phyloP scores from a whole-genome alignment of 2,888 invertebrate species.

The Belgica antarctica region DNA sequence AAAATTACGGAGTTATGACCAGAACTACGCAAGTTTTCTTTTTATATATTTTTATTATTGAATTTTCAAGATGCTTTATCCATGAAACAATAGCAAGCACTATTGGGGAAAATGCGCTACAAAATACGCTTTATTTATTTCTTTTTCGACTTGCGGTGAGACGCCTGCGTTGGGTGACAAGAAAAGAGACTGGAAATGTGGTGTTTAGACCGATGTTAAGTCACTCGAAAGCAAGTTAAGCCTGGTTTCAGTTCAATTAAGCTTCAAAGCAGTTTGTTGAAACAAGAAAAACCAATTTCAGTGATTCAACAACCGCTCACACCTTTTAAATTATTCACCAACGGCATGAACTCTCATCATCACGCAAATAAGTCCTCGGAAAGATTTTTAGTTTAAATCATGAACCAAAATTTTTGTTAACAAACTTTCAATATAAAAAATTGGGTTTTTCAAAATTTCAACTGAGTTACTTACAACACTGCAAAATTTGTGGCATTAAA shows the following conservation, averaged over 20 bases:
- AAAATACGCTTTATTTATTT: slow-evolving; percentile 44
- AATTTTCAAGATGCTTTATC: slow-evolving; percentile 22
- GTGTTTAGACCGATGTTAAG: background rate
- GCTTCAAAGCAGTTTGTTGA: background rate
- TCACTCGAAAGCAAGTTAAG: background rate
- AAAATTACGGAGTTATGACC: no score
- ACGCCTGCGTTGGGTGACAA: background rate
- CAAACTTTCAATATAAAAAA: slow-evolving; percentile 39
- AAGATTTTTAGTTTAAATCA: slow-evolving; percentile 5
- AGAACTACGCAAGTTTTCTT: background rate
- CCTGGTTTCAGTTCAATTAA: background rate
- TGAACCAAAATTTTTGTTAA: slow-evolving; percentile 42
- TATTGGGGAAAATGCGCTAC: slow-evolving; percentile 43
- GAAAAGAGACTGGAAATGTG: background rate
- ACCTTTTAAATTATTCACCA: background rate
- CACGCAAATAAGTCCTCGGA: slow-evolving; percentile 27
- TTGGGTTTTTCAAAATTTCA: slow-evolving; percentile 32
- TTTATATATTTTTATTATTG: slow-evolving; percentile 15
- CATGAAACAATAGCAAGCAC: slow-evolving; percentile 20
- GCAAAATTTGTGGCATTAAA: slow-evolving; percentile 7
- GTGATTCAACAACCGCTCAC: background rate
- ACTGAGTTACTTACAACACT: background rate
- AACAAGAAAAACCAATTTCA: background rate
- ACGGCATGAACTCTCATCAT: background rate
- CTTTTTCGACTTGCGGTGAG: slow-evolving; percentile 8